These are phyloP conservation scores for Leucophora obtusa DNA, from an alignment of 2,888 invertebrate species.

Conservation along the genomic window DNA sequence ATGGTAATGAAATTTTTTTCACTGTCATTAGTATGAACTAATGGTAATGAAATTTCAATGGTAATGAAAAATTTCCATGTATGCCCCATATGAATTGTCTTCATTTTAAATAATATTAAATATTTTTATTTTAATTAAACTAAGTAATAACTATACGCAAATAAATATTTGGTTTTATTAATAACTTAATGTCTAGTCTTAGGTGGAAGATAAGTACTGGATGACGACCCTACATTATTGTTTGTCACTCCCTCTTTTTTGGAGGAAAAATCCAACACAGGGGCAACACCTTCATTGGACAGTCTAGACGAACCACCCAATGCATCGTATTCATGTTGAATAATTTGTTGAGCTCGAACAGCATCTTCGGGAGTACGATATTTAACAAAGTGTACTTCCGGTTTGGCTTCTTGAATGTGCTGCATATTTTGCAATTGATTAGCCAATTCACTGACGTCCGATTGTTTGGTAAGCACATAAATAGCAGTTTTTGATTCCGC, in stretches of 20 bases:
- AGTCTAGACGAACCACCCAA: constrained; percentile 69
- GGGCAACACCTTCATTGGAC: constrained; percentile 70
- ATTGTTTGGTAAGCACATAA: constrained; percentile 74
- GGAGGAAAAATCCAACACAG: constrained; percentile 71
- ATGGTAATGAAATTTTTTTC: no score
- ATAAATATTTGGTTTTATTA: background rate
- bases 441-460: constrained; percentile 70
- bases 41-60: no score
- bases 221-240: background rate
- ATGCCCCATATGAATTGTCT: no score
- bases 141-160: background rate
- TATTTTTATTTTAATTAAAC: background rate
- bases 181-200: constrained; percentile 21
- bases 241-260: background rate
- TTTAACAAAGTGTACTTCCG: constrained; percentile 76
- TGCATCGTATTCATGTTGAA: constrained; percentile 72
- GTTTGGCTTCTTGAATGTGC: constrained; percentile 69
- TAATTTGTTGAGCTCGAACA: constrained; percentile 71
- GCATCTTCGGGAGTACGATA: constrained; percentile 75
- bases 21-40: no score
- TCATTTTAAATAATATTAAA: no score
- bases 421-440: constrained; percentile 68
- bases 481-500: constrained; percentile 74
- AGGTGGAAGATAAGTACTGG: constrained; percentile 45
- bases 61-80: no score